A percentile compares a stretch with the other conserved stretches of the same genome.
These are phyloP conservation scores for Taxidea taxus DNA, from an alignment of 2,113 vertebrate species.

Conservation along the genomic window DNA sequence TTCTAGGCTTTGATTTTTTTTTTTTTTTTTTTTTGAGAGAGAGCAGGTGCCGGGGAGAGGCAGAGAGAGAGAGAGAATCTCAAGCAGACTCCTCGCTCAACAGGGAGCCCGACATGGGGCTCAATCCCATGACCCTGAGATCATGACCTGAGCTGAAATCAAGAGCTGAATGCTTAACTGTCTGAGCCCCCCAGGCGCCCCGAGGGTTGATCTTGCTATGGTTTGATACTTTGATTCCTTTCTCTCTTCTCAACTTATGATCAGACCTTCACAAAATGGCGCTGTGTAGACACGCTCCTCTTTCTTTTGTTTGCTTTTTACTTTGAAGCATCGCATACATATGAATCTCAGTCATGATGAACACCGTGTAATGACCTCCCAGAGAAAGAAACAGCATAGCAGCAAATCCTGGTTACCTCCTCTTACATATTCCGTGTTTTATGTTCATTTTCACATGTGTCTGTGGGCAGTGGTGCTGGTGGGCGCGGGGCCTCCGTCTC, in stretches of 20 bases:
- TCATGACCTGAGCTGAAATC: not conserved
- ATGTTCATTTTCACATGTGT: not conserved
- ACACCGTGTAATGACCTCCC: not conserved
- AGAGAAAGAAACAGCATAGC: not conserved
- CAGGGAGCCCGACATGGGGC: not conserved
- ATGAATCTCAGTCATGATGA: not conserved
- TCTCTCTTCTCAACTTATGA: not conserved
- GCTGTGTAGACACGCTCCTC: not conserved
- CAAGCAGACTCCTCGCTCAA: not conserved
- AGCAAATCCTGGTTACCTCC: not conserved
- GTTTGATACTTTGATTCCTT: slow-evolving; percentile 11
- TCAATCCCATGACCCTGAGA: not conserved
- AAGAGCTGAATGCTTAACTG: not conserved
- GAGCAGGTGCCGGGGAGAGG: not conserved
- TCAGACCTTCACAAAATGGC: not conserved
- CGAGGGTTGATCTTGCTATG: not conserved
- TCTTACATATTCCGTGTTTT: not conserved
- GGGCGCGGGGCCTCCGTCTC: not conserved
- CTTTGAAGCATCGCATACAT: not conserved
- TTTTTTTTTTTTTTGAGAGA: not conserved
- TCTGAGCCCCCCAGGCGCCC: not conserved
- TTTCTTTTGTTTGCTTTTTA: not conserved
- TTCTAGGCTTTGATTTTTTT: not conserved
- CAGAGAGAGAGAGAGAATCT: not conserved
- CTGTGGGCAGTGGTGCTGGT: not conserved